phyloP scores from a whole-genome alignment of 1,140 invertebrate species.

The Acromyrmex echinatior region DNA sequence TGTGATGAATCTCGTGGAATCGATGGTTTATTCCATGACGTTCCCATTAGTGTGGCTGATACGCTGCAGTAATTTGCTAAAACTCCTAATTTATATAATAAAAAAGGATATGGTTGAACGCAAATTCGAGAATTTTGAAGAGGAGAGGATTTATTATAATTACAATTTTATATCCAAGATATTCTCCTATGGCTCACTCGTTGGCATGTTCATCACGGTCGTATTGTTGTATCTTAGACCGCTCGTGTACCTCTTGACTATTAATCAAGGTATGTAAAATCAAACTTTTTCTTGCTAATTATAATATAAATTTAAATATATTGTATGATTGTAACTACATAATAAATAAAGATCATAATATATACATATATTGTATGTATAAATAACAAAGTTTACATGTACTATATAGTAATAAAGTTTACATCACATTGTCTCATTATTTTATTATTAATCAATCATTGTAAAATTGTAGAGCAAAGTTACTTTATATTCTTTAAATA shows the following conservation, averaged over 20 bases:
- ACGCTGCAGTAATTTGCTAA: slow-evolving; percentile 60
- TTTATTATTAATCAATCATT: neutral
- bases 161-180: slow-evolving; percentile 71
- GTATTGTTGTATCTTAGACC: slow-evolving; percentile 65
- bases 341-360: neutral
- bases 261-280: slow-evolving; percentile 28
- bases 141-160: slow-evolving; percentile 69
- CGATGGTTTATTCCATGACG: slow-evolving; percentile 67
- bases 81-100: slow-evolving; percentile 47
- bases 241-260: slow-evolving; percentile 29
- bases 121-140: slow-evolving; percentile 66
- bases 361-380: neutral
- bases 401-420: neutral
- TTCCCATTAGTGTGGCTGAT: slow-evolving; percentile 66
- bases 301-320: neutral
- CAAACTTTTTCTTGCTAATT: neutral
- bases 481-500: neutral
- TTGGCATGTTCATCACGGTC: slow-evolving; percentile 62
- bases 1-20: slow-evolving; percentile 72
- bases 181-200: slow-evolving; percentile 66
- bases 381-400: neutral
- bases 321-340: neutral
- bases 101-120: slow-evolving; percentile 58
- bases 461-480: neutral
- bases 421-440: neutral